These are phyloP conservation scores for Tursiops truncatus DNA, from an alignment of 2,113 vertebrate genomes.

Conservation along the genomic window DNA sequence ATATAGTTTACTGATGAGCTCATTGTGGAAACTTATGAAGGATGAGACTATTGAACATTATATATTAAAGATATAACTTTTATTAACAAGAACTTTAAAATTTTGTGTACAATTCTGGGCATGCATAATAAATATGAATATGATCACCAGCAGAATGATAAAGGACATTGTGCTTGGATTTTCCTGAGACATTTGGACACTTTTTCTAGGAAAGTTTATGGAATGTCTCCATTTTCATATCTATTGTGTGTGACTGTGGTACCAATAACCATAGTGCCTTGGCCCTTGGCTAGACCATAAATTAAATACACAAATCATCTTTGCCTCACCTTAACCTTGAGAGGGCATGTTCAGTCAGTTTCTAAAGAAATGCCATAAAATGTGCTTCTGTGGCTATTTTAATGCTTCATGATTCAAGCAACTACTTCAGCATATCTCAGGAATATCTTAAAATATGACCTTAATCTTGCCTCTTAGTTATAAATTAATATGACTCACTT, in stretches of 20 bases:
- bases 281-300: conserved; percentile 3
- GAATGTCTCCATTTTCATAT: not conserved
- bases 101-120: not conserved
- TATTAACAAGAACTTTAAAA: not conserved
- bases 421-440: conserved; percentile 46
- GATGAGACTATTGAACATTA: not conserved
- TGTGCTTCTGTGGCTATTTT: conserved; percentile 44
- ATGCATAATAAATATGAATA: not conserved
- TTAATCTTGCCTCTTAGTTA: conserved; percentile 28
- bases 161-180: conserved; percentile 14
- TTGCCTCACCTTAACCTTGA: conserved; percentile 36
- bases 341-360: conserved; percentile 2
- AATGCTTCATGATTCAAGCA: conserved; percentile 47
- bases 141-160: not conserved
- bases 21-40: not conserved
- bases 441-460: conserved; percentile 55
- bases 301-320: conserved; percentile 52
- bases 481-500: conserved; percentile 44
- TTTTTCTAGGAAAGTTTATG: conserved; percentile 52
- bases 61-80: not conserved
- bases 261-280: not conserved
- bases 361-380: conserved; percentile 52
- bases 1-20: not conserved
- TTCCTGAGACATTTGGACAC: not conserved
- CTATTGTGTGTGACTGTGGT: not conserved